Conservation (phyloP, 2,113 vertebrate genomes). For the Anguilla japonica region DNA sequence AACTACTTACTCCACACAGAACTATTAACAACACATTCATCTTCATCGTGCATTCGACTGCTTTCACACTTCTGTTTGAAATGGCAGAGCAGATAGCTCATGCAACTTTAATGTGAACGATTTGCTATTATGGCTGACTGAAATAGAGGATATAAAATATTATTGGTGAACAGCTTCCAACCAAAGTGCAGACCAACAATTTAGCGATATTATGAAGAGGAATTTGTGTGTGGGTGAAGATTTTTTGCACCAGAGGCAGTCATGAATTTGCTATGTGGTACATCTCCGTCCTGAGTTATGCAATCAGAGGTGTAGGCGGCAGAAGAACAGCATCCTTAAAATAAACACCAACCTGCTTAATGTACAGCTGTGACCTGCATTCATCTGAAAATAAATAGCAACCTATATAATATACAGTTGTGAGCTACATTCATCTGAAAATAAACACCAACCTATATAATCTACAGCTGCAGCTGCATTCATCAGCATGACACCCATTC, state of each 20-base stretch:
- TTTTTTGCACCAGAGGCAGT: not conserved
- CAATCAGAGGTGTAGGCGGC: constrained; percentile 59
- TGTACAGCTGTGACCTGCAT: not conserved
- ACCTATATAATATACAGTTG: not conserved
- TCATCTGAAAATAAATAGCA: not conserved
- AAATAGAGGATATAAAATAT: not conserved
- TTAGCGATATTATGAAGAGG: not conserved
- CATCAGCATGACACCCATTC: not conserved
- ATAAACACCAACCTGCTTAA: constrained; percentile 49
- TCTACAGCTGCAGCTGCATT: not conserved
- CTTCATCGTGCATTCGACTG: not conserved
- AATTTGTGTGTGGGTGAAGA: not conserved
- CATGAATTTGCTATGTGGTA: not conserved
- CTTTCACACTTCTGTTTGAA: not conserved
- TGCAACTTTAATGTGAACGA: not conserved
- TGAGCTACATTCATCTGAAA: constrained; percentile 47
- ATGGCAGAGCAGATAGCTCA: not conserved
- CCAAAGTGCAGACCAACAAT: not conserved
- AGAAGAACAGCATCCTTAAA: constrained; percentile 59
- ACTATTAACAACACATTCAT: not conserved
- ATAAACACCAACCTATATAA: constrained; percentile 50
- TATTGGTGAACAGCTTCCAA: not conserved
- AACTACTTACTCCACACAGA: not conserved
- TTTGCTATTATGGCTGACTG: not conserved
- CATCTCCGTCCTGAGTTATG: constrained; percentile 55